phyloP scores from a whole-genome alignment of 2,888 invertebrate species.

The Ariolimax columbianus region DNA sequence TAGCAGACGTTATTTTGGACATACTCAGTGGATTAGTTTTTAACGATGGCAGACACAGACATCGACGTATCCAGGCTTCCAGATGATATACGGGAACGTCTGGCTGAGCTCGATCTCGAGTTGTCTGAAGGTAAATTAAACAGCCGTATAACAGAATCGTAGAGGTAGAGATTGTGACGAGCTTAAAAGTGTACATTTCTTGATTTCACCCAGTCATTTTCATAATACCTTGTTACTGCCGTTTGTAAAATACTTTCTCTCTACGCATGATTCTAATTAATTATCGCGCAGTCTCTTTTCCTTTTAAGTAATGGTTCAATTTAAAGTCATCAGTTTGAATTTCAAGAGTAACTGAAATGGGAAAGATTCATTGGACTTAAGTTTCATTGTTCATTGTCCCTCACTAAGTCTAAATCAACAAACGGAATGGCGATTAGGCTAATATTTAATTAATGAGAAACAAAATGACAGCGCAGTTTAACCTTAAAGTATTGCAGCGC shows the following conservation, averaged over 20 bases:
- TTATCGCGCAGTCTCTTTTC: no score
- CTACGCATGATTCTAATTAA: neutral
- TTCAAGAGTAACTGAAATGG: neutral
- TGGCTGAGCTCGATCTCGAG: slow-evolving; percentile 98
- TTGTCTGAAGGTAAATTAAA: slow-evolving; percentile 91
- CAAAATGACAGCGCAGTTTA: no score
- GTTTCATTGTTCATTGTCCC: no score
- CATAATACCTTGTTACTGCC: neutral
- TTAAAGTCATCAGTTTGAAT: neutral
- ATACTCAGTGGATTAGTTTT: slow-evolving; percentile 36
- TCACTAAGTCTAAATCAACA: no score
- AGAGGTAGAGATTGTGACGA: neutral
- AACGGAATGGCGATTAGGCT: no score
- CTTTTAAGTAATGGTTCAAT: neutral
- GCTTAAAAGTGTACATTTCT: neutral
- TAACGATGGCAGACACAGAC: slow-evolving; percentile 71
- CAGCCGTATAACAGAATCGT: neutral
- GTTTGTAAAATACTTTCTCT: neutral
- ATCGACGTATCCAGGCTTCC: slow-evolving; percentile 83
- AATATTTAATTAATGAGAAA: no score
- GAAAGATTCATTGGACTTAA: no score
- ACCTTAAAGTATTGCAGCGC: no score
- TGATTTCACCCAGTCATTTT: neutral
- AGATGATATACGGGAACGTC: slow-evolving; percentile 94
- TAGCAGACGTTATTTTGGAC: slow-evolving; percentile 45